Percentiles rank a stretch among this genome's conserved stretches.
Conservation (phyloP, 2,113 vertebrate species). For the Puntigrus tetrazona region DNA sequence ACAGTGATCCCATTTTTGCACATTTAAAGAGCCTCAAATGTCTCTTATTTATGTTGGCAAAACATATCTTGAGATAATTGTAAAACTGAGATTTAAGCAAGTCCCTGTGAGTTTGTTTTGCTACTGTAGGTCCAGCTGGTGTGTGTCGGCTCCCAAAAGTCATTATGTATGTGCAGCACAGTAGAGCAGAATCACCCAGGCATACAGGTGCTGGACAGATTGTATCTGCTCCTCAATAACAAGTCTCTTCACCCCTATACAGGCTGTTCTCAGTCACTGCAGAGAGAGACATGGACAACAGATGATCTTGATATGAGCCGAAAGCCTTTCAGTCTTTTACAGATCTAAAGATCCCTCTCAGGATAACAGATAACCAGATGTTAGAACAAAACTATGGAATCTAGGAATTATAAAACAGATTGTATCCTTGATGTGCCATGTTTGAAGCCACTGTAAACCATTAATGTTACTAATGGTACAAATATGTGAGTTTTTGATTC, state of each 20-base stretch:
- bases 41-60: not conserved
- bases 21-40: not conserved
- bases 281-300: constrained; percentile 1
- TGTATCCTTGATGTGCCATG: not conserved
- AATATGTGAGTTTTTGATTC: not conserved
- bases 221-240: constrained; percentile 25
- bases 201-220: constrained; percentile 21
- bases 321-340: constrained; percentile 6
- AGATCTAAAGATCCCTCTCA: not conserved
- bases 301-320: constrained; percentile 4
- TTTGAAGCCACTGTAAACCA: not conserved
- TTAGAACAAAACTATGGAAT: not conserved
- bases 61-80: not conserved
- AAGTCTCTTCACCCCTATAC: constrained; percentile 17
- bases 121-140: not conserved
- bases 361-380: not conserved
- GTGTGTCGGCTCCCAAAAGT: constrained; percentile 8
- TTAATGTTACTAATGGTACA: not conserved
- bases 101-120: not conserved
- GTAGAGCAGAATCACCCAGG: constrained; percentile 8
- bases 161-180: constrained; percentile 9
- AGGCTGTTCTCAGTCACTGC: constrained; percentile 21
- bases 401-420: not conserved
- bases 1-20: not conserved
- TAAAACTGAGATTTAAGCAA: not conserved